Evolutionary conservation across 1,140 invertebrate genomes (phyloP).

Genomic region (Drosophila eugracilis): DNA sequence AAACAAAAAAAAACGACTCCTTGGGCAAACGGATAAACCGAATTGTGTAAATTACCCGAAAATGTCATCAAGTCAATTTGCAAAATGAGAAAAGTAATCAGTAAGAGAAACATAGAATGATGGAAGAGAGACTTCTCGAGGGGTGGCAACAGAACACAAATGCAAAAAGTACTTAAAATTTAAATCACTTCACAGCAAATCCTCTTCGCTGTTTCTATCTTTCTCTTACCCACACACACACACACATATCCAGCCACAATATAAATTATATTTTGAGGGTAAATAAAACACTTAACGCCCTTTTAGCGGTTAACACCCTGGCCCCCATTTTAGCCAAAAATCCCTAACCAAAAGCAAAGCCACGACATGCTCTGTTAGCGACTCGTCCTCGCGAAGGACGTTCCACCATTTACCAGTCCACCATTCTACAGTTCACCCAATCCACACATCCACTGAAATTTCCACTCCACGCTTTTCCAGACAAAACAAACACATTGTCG

Average conservation of each 20-base stretch:
- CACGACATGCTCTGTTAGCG: slow-evolving; percentile 77
- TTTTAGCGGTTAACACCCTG: slow-evolving; percentile 78
- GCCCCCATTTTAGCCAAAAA: slow-evolving; percentile 17
- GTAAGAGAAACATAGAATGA: slow-evolving; percentile 47
- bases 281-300: slow-evolving; percentile 84
- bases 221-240: slow-evolving; percentile 18
- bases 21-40: slow-evolving; percentile 42
- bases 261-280: slow-evolving; percentile 83
- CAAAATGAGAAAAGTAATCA: slow-evolving; percentile 81
- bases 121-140: neutral
- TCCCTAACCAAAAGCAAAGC: slow-evolving; percentile 44
- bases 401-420: neutral
- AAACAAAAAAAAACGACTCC: neutral
- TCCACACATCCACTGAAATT: neutral
- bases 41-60: slow-evolving; percentile 74
- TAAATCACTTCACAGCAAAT: slow-evolving; percentile 80
- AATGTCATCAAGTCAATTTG: slow-evolving; percentile 83
- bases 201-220: slow-evolving; percentile 27
- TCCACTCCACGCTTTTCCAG: slow-evolving; percentile 19
- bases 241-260: slow-evolving; percentile 59
- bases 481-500: slow-evolving; percentile 68
- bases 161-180: slow-evolving; percentile 80
- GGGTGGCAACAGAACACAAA: slow-evolving; percentile 30
- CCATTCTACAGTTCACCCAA: neutral
- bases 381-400: slow-evolving; percentile 63